A percentile compares a stretch with the other conserved stretches of the same genome.
Evolutionary conservation across 2,888 invertebrate genomes (phyloP).

Genomic region (Campopleginae sp.): DNA sequence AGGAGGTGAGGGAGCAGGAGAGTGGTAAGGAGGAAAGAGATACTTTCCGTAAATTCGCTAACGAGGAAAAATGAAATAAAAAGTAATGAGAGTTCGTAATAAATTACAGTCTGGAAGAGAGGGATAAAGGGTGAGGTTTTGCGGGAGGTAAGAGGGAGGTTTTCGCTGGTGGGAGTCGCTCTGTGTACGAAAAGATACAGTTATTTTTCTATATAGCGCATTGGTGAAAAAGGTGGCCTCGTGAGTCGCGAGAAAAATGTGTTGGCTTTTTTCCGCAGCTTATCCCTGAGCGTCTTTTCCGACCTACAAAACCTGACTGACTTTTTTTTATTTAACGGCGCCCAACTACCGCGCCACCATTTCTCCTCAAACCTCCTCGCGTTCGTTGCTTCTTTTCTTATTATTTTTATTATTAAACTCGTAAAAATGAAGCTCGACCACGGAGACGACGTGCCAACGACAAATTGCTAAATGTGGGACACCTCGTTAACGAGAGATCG

Average conservation of each 20-base stretch:
- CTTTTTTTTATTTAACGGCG: conserved; percentile 51
- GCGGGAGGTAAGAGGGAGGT: conserved; percentile 22
- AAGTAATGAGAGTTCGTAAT: conserved; percentile 77
- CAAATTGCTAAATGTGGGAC: conserved; percentile 71
- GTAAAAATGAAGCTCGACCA: conserved; percentile 74
- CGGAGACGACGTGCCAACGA: conserved; percentile 74
- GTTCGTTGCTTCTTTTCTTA: conserved; percentile 71
- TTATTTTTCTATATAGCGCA: conserved; percentile 43
- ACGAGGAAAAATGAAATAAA: conserved; percentile 76
- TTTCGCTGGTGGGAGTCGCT: conserved; percentile 21
- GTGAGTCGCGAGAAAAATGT: conserved; percentile 60
- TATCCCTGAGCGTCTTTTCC: conserved; percentile 29
- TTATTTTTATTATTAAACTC: conserved; percentile 72
- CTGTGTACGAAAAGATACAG: conserved; percentile 16
- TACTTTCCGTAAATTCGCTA: conserved; percentile 71
- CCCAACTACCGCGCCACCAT: conserved; percentile 24
- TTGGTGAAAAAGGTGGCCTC: conserved; percentile 42
- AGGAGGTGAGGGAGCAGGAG: conserved; percentile 5
- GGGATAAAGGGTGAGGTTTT: conserved; percentile 25
- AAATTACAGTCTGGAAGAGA: conserved; percentile 73
- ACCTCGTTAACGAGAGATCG: conserved; percentile 34
- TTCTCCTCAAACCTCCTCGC: conserved; percentile 47
- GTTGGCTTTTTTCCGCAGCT: conserved; percentile 50
- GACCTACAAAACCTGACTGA: conserved; percentile 1
- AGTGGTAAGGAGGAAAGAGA: conserved; percentile 45